phyloP scores from a whole-genome alignment of 2,888 invertebrate species.

The Petrolisthes manimaculis region DNA sequence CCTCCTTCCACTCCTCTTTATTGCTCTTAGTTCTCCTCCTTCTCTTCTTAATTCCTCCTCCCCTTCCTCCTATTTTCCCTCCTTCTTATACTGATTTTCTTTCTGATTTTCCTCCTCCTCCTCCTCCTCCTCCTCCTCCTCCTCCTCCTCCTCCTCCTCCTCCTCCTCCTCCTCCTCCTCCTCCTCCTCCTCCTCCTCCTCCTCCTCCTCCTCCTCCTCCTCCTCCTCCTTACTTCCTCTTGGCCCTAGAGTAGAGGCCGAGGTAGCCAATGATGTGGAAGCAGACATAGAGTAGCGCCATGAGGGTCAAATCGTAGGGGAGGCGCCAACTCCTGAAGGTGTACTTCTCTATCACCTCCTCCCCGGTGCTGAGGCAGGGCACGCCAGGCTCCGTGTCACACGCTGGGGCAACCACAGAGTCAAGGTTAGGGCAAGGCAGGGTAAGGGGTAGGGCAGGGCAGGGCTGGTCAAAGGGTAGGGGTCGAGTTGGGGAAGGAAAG shows the following conservation, averaged over 20 bases:
- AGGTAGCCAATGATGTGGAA: conserved; percentile 81
- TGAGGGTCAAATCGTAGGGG: conserved; percentile 77
- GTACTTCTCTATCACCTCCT: conserved; percentile 80
- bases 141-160: background rate
- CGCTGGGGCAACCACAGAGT: conserved; percentile 71
- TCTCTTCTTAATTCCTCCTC: background rate
- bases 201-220: too few relatives aligned
- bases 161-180: background rate
- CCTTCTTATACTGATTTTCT: background rate
- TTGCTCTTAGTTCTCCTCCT: background rate
- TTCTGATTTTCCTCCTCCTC: background rate
- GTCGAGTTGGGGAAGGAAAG: too few relatives aligned
- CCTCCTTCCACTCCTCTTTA: background rate
- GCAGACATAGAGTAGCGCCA: conserved; percentile 76
- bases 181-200: background rate
- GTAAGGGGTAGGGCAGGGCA: too few relatives aligned
- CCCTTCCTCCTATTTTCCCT: background rate
- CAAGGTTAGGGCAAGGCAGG: too few relatives aligned
- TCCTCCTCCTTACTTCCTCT: conserved; percentile 52
- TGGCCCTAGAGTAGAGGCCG: conserved; percentile 72
- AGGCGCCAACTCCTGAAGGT: conserved; percentile 79
- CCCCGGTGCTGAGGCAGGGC: conserved; percentile 81
- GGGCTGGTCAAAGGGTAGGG: too few relatives aligned
- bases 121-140: background rate
- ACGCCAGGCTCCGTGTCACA: conserved; percentile 76